Percentiles rank a stretch among this genome's conserved stretches.
Conservation (phyloP, 2,888 invertebrate genomes). For the Odontothrips loti region DNA sequence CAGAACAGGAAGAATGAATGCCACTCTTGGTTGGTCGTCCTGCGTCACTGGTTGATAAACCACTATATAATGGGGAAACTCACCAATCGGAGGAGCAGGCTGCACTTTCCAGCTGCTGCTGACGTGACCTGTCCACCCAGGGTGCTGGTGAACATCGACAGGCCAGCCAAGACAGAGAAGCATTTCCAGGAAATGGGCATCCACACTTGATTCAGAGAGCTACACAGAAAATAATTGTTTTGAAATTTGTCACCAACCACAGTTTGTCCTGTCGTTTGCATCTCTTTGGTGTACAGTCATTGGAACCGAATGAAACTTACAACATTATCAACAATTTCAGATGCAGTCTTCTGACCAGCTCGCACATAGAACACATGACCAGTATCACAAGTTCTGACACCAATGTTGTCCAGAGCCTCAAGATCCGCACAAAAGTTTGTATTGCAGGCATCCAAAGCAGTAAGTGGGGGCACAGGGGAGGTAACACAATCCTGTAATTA, state of each 20-base stretch:
- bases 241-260: slow-evolving; percentile 27
- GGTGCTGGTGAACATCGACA: slow-evolving; percentile 77
- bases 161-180: slow-evolving; percentile 79
- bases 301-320: slow-evolving; percentile 45
- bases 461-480: slow-evolving; percentile 54
- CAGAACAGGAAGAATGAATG: not conserved
- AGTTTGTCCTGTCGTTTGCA: not conserved
- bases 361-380: slow-evolving; percentile 92
- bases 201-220: slow-evolving; percentile 47
- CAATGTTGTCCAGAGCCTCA: slow-evolving; percentile 76
- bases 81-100: slow-evolving; percentile 28
- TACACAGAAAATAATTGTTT: slow-evolving; percentile 39
- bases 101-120: slow-evolving; percentile 75
- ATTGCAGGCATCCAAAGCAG: slow-evolving; percentile 65
- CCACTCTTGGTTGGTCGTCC: slow-evolving; percentile 36
- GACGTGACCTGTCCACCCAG: slow-evolving; percentile 91
- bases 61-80: not conserved
- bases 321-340: slow-evolving; percentile 78
- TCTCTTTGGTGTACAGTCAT: not conserved
- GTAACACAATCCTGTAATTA: slow-evolving; percentile 30
- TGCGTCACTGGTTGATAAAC: not conserved
- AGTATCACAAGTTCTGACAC: slow-evolving; percentile 83
- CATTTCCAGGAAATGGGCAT: slow-evolving; percentile 56
- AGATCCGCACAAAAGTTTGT: slow-evolving; percentile 75
- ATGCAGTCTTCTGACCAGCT: slow-evolving; percentile 71